Evolutionary conservation across 2,888 invertebrate genomes (phyloP).

Genomic region (Belgica antarctica): DNA sequence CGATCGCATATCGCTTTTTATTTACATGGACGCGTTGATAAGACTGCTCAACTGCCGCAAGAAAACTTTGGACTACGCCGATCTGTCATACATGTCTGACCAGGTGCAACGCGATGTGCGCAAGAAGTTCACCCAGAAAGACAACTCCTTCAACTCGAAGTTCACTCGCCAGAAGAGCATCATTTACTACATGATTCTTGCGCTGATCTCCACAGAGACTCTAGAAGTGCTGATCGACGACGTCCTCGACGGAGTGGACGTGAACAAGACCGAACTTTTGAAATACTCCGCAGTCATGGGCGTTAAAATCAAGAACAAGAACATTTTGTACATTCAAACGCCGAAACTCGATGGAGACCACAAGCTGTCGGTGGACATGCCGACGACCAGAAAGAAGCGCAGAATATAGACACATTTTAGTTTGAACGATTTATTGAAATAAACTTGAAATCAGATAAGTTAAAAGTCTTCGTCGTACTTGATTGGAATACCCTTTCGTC

Average conservation of each 20-base stretch:
- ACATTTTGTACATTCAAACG: neutral
- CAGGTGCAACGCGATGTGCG: neutral
- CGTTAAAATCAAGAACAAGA: conserved; percentile 1
- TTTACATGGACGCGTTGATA: neutral
- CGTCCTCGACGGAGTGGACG: neutral
- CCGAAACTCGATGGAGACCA: neutral
- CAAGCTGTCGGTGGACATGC: neutral
- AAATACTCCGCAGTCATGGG: conserved; percentile 10
- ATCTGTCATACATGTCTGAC: neutral
- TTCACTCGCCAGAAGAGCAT: conserved; percentile 22
- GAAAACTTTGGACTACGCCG: neutral
- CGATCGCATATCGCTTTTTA: neutral
- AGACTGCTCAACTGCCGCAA: neutral
- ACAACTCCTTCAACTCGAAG: neutral
- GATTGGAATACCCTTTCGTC: conserved; percentile 73
- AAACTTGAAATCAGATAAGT: conserved; percentile 24
- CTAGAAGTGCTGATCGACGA: neutral
- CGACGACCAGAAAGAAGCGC: neutral
- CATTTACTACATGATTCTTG: conserved; percentile 14
- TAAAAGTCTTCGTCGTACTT: conserved; percentile 62
- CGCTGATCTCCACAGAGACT: neutral
- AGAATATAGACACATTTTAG: no score
- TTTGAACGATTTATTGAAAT: no score
- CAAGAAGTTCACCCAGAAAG: neutral
- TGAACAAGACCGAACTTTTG: neutral